Evolutionary conservation across 1,140 invertebrate species (phyloP).

Genomic region (Drosophila azteca): DNA sequence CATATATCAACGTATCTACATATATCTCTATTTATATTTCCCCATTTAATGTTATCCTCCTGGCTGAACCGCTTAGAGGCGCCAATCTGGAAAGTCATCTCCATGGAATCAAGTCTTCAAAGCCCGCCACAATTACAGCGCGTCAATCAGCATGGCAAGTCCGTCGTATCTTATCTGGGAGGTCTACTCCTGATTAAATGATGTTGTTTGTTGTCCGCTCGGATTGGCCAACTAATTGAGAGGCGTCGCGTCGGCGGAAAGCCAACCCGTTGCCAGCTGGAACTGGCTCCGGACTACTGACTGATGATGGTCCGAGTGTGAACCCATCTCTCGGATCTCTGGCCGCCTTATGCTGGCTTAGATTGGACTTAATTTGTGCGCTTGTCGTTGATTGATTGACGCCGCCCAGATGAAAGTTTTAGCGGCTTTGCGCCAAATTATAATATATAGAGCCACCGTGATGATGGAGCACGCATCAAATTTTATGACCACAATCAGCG

Average conservation of each 20-base stretch:
- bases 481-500: constrained; percentile 61
- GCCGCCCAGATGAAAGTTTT: constrained; percentile 69
- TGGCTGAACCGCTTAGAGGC: constrained; percentile 10
- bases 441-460: constrained; percentile 61
- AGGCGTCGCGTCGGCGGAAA: constrained; percentile 6
- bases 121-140: constrained; percentile 2
- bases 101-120: constrained; percentile 35
- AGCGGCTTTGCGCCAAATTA: constrained; percentile 75
- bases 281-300: constrained; percentile 5
- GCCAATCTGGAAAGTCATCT: constrained; percentile 29
- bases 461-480: constrained; percentile 74
- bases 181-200: constrained; percentile 53
- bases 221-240: constrained; percentile 68
- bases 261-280: constrained; percentile 38
- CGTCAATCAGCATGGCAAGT: too few relatives aligned
- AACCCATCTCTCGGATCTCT: constrained; percentile 36
- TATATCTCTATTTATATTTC: constrained; percentile 1
- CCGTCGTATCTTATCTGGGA: constrained; percentile 56
- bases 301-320: constrained; percentile 63
- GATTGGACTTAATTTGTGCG: constrained; percentile 73
- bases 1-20: not conserved
- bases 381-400: constrained; percentile 81
- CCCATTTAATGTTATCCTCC: constrained; percentile 16
- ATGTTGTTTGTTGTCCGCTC: constrained; percentile 53
- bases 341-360: constrained; percentile 22